A percentile compares a stretch with the other conserved stretches of the same genome.
Conservation (phyloP, 2,888 invertebrate genomes). For the Ornithoptera alexandrae region DNA sequence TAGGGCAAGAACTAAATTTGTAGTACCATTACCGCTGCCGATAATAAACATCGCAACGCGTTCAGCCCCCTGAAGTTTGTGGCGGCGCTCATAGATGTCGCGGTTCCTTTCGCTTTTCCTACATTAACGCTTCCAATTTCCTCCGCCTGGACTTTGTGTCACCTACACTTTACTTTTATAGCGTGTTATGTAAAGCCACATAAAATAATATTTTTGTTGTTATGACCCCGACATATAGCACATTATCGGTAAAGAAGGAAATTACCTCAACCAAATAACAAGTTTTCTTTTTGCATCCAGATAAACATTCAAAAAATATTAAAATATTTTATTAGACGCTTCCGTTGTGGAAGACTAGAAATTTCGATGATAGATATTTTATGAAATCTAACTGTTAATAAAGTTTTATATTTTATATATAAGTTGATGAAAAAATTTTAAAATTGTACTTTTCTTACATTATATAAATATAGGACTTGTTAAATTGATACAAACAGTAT, state of each 20-base stretch:
- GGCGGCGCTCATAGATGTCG: slow-evolving; percentile 74
- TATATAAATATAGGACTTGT: neutral
- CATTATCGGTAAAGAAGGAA: neutral
- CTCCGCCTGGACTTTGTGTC: slow-evolving; percentile 18
- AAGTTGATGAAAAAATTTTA: no score
- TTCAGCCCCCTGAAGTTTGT: slow-evolving; percentile 75
- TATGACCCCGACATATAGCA: neutral
- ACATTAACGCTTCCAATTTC: slow-evolving; percentile 29
- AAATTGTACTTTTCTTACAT: neutral
- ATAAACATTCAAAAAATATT: no score
- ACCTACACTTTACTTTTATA: slow-evolving; percentile 22
- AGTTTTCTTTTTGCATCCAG: no score
- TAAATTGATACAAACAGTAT: slow-evolving; percentile 42
- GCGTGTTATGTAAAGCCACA: slow-evolving; percentile 9
- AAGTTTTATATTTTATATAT: no score
- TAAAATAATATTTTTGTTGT: slow-evolving; percentile 4
- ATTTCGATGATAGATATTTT: no score
- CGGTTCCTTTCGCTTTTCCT: slow-evolving; percentile 47
- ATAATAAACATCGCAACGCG: slow-evolving; percentile 78
- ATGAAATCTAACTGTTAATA: no score
- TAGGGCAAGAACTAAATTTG: slow-evolving; percentile 80
- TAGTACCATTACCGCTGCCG: slow-evolving; percentile 70
- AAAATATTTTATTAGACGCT: no score
- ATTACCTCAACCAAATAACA: neutral
- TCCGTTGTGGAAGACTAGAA: no score